Evolutionary conservation across 2,888 invertebrate genomes (phyloP), one percentile per base, ranked within the genome.

Genomic region (Saturnia japonica): DNA sequence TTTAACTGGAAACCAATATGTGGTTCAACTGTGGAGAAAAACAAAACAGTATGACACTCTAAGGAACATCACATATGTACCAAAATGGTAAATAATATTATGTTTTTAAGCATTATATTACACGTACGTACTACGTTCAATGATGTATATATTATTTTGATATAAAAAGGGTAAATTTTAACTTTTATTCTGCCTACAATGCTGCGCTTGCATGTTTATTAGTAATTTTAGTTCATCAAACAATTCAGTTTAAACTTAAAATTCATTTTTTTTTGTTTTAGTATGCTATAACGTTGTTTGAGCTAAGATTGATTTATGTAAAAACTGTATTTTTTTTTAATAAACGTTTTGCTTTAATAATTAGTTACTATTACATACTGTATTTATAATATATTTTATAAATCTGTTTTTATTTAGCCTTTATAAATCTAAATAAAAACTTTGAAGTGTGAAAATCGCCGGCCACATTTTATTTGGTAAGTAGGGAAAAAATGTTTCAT

Each of bases 181-280:
- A 9, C 11, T 25, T 25, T 25, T 57, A 25, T 40, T 64, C 11
- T 40, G 64, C 19, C 40, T 64, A 64, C 11, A 19, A 40, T 40
- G 40, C n/a, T 64, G 40, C 9, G 28, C 40, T 64, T 64, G 64
- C 64, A n/a, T 64, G 64, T 40, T 64, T 64, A 40, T 34, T 40
- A 25, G 40, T 62, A 34, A 62, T 62, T 62, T 54, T n/a, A 54
- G 54, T 34, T 28, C 7, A 34, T 34, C 34, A 16, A n/a, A 16
- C 9, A 64, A 64, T 40, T 64, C 22, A 40, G n/a, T 64, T 64
- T 40, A 64, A 40, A 64, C 11, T 40, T 40, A 16, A 64, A 9
- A 40, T 64, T 64, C 19, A 40, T 12, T 19, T 9, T 40, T 64
- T 34, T 64, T 64, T 64, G 64, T 62, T 62, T n/a, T 57, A 34